Base-by-base conservation (phyloP, 1,140 invertebrate genomes). In the Meloidogyne hapla region DNA sequence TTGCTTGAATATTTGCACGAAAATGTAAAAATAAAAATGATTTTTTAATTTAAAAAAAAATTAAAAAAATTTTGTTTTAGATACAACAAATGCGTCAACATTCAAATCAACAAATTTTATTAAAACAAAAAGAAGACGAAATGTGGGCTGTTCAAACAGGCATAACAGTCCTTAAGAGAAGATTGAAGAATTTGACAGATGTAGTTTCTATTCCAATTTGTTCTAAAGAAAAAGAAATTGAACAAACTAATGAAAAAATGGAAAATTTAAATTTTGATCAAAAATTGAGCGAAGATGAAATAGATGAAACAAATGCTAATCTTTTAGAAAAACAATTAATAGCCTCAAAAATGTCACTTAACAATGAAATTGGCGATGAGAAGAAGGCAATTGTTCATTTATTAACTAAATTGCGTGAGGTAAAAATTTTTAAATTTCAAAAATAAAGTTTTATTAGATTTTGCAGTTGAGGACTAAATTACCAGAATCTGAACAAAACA, bases 311-410 rank as follows among this genome's bases (percentile, higher is more conserved):
- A 18, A 74, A 81, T 21, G 26, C 81, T 2, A 71, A n/a, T 15
- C 81, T 82, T 62, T 9, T 83, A 2, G 81, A 82, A 67, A 82
- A 82, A 68, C 81, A 82, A 64, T 56, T 82, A 62, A 25, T 82
- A 12, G 81, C 83, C 62, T 40, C 72, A 12, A 83, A 84, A 48
- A 82, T 42, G 40, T 61, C 69, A 15, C 74, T 82, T 21, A 56
- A 69, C 13, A 56, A 83, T 21, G 80, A 81, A 42, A 84, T 83
- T 38, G 71, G 63, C 25, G 80, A 83, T 18, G 80, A 81, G 69
- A 81, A 81, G 73, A 25, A 69, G n/a, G 72, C 79, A 42, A 77
- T 84, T 42, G 69, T 42, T 12, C 73, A 79, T 2, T 56, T 81
- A 15, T 69, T 81, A 13, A 69, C 56, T 38, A 15, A 25, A 6